Conservation (phyloP, 1,140 invertebrate species). For the Tigriopus japonicus region DNA sequence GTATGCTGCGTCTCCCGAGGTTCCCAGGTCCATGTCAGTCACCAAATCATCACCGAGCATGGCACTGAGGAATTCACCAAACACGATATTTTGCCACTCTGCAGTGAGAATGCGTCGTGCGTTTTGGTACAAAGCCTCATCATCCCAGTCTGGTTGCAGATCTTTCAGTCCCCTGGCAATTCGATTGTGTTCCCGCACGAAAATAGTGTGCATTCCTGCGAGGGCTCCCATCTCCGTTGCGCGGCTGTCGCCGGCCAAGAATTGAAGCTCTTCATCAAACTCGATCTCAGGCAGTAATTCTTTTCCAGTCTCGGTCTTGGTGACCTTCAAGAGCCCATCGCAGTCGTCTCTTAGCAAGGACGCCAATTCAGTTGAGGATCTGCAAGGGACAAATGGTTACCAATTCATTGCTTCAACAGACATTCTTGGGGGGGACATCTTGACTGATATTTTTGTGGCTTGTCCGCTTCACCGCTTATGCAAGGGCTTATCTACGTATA, state of each 20-base stretch:
- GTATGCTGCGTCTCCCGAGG: slow-evolving; percentile 22
- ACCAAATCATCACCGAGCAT: slow-evolving; percentile 18
- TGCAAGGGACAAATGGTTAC: too few relatives aligned
- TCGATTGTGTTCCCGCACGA: slow-evolving; percentile 33
- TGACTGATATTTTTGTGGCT: too few relatives aligned
- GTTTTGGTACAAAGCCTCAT: slow-evolving; percentile 43
- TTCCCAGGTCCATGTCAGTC: background rate
- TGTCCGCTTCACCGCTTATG: too few relatives aligned
- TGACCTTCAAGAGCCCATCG: too few relatives aligned
- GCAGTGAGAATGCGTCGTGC: slow-evolving; percentile 33
- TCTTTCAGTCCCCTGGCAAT: slow-evolving; percentile 23
- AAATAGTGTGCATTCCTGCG: slow-evolving; percentile 24
- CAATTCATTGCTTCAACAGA: too few relatives aligned
- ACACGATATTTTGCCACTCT: slow-evolving; percentile 27
- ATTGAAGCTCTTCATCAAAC: too few relatives aligned
- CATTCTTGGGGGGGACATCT: too few relatives aligned
- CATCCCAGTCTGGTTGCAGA: slow-evolving; percentile 32
- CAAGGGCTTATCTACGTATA: too few relatives aligned
- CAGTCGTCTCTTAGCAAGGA: too few relatives aligned
- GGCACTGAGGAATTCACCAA: slow-evolving; percentile 26
- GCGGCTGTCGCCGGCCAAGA: background rate
- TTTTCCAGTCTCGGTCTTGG: too few relatives aligned
- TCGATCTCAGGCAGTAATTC: too few relatives aligned
- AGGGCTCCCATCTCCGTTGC: background rate
- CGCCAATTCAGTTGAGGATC: too few relatives aligned